Base-by-base conservation (phyloP, 2,888 invertebrate genomes). In the Epiblema foenella region DNA sequence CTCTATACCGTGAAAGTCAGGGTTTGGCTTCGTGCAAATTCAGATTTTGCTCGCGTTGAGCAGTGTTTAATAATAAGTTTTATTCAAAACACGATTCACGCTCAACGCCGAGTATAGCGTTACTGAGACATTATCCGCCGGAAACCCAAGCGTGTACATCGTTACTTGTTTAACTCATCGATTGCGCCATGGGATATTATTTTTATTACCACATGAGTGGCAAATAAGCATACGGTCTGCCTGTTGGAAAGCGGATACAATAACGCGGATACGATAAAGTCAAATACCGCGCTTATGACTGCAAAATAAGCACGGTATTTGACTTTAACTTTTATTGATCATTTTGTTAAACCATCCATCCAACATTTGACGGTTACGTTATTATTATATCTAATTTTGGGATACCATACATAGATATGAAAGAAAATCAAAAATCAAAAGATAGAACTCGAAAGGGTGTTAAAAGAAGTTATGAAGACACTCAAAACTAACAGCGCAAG, bases 21-120 rank as follows among this genome's bases (percentile, higher is more conserved):
- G 64, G 58, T 46, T 58, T 18, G 52, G 68, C 42, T 56, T n/a
- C 51, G 57, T 64, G 64, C 58, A 18, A 56, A 59, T 60, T 54
- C 65, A 20, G 54, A 70, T 70, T 63, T 63, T 52, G 37, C 33
- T 24, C 37, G 65, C 62, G 56, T 62, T 57, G 49, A 67, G 65
- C 62, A 74, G 76, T 78, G 78, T 79, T 63, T 46, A 70, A 83
- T 83, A 84, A 89, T 86, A 81, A 84, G 83, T 74, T 80, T 83
- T 84, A 86, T 90, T 88, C 59, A 85, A 85, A 84, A 90, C 82
- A 77, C 90, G 72, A 77, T 78, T 81, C 90, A 90, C 90, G 89
- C 80, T 81, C 77, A 78, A 83, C 82, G 84, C 81, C 81, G 84
- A 84, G 78, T 82, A 81, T 81, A 83, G 78, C 82, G 83, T 82